Evolutionary conservation across 2,113 vertebrate genomes (phyloP).

Genomic region (Macrotis lagotis): DNA sequence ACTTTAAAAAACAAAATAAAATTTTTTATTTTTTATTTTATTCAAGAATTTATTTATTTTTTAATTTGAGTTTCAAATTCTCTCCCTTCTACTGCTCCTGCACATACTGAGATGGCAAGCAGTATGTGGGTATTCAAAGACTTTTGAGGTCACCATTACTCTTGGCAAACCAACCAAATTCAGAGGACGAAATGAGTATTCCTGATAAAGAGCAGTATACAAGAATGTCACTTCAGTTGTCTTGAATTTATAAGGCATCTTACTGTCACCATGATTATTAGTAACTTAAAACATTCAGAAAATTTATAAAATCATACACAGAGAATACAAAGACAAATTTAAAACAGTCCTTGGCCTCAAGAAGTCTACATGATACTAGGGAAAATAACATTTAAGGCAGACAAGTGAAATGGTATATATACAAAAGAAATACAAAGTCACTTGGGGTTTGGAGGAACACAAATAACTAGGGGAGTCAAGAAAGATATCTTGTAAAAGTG

Average conservation of each 20-base stretch:
- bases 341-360: neutral
- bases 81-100: neutral
- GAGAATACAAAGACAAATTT: neutral
- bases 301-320: neutral
- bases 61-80: neutral
- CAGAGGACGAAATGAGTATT: constrained; percentile 39
- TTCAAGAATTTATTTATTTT: neutral
- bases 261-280: neutral
- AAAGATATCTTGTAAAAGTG: neutral
- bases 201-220: neutral
- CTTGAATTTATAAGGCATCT: neutral
- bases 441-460: neutral
- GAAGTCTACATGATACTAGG: neutral
- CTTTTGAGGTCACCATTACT: neutral
- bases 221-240: neutral
- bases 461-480: neutral
- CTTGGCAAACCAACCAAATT: constrained; percentile 20
- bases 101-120: neutral
- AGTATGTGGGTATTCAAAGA: neutral
- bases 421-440: neutral
- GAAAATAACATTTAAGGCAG: neutral
- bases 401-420: neutral
- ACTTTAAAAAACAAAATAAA: neutral
- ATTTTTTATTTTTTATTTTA: too few relatives aligned
- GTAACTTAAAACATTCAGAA: neutral